Conservation (phyloP, 2,797 vertebrate genomes). For the Sebastes flavidus region DNA sequence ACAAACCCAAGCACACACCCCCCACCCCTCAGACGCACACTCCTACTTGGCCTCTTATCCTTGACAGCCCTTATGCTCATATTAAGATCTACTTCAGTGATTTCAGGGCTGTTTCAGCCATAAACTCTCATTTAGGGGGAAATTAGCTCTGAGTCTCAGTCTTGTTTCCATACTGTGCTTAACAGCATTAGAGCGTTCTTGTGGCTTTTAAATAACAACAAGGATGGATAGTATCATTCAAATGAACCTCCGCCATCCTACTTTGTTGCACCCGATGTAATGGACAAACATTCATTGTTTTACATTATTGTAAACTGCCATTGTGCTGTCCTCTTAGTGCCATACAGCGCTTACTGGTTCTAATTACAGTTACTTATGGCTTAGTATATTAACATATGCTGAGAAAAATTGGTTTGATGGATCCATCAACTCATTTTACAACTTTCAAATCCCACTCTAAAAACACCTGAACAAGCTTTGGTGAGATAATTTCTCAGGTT, state of each 20-base stretch:
- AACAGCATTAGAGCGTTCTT: constrained; percentile 82
- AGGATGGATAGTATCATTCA: constrained; percentile 78
- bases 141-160: constrained; percentile 78
- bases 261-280: constrained; percentile 62
- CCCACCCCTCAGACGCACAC: constrained; percentile 33
- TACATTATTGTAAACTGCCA: constrained; percentile 63
- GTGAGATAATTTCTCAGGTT: background rate
- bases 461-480: background rate
- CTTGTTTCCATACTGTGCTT: constrained; percentile 79
- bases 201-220: constrained; percentile 81
- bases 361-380: constrained; percentile 39
- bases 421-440: constrained; percentile 6
- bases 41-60: constrained; percentile 73
- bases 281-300: constrained; percentile 68
- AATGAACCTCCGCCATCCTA: constrained; percentile 68
- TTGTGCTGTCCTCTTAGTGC: constrained; percentile 49
- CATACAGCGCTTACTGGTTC: constrained; percentile 27
- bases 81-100: constrained; percentile 85
- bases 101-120: constrained; percentile 80
- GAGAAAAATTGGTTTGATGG: constrained; percentile 10
- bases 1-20: constrained; percentile 33
- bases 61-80: constrained; percentile 81
- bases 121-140: constrained; percentile 85
- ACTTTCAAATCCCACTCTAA: background rate
- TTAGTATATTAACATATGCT: constrained; percentile 23